These are phyloP conservation scores for Alectura lathami DNA, from an alignment of 2,113 vertebrate genomes.

Conservation along the genomic window DNA sequence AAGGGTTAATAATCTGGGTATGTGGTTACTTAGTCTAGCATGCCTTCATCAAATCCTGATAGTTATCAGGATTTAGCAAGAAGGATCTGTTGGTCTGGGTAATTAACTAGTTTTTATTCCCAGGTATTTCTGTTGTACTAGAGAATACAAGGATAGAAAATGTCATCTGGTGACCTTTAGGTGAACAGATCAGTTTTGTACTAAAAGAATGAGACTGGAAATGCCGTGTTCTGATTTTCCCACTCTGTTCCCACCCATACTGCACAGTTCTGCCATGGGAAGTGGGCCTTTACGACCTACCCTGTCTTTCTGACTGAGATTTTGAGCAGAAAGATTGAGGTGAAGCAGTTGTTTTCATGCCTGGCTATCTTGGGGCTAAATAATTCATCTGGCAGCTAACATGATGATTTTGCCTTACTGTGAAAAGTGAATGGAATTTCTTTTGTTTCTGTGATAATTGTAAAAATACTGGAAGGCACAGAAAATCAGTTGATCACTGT, in stretches of 20 bases:
- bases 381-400: background rate
- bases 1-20: background rate
- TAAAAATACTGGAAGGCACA: background rate
- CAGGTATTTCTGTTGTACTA: background rate
- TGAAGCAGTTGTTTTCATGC: background rate
- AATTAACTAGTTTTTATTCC: background rate
- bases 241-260: fast-evolving
- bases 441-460: background rate
- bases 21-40: background rate
- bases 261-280: background rate
- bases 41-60: background rate
- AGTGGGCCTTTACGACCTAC: background rate
- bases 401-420: background rate
- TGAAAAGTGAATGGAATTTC: background rate
- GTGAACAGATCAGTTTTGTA: background rate
- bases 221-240: background rate
- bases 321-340: background rate
- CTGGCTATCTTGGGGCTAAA: background rate
- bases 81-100: background rate
- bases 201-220: background rate
- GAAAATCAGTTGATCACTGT: background rate
- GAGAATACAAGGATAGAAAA: background rate
- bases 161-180: background rate
- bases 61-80: background rate
- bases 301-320: background rate